Evolutionary conservation across 2,888 invertebrate genomes (phyloP).

Genomic region (Mantis religiosa): DNA sequence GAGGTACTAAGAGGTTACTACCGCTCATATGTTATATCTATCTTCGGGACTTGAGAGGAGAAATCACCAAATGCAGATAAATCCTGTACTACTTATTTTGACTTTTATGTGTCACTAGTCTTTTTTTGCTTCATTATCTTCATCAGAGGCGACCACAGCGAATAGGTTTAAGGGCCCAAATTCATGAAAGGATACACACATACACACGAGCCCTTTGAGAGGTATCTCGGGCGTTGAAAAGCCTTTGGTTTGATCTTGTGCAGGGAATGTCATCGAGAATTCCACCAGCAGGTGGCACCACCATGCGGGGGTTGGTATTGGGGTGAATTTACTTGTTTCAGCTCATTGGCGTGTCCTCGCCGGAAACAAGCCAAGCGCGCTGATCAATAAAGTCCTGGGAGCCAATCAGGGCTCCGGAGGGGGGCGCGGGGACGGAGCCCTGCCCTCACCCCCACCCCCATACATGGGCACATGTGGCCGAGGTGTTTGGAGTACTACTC

Average conservation of each 20-base stretch:
- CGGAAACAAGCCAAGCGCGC: conserved; percentile 24
- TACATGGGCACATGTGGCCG: neutral
- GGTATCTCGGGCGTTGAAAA: neutral
- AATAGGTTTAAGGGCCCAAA: neutral
- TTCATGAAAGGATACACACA: neutral
- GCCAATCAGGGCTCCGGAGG: conserved; percentile 14
- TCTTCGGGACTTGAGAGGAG: no score
- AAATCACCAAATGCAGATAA: no score
- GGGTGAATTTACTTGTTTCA: conserved; percentile 21
- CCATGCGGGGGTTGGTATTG: conserved; percentile 2
- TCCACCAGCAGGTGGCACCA: conserved; percentile 1
- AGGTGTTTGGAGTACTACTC: neutral
- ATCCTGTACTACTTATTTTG: no score
- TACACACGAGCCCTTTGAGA: neutral
- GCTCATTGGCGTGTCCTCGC: conserved; percentile 26
- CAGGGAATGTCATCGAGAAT: neutral
- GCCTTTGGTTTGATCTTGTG: neutral
- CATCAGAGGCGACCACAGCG: neutral
- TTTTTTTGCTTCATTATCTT: neutral
- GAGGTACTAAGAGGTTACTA: no score
- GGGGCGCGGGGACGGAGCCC: neutral
- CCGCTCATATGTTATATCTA: no score
- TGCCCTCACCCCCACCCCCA: neutral
- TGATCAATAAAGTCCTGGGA: conserved; percentile 23
- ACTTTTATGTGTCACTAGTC: no score